Conservation (phyloP, 2,113 vertebrate genomes). For the Machaerirhynchus nigripectus region DNA sequence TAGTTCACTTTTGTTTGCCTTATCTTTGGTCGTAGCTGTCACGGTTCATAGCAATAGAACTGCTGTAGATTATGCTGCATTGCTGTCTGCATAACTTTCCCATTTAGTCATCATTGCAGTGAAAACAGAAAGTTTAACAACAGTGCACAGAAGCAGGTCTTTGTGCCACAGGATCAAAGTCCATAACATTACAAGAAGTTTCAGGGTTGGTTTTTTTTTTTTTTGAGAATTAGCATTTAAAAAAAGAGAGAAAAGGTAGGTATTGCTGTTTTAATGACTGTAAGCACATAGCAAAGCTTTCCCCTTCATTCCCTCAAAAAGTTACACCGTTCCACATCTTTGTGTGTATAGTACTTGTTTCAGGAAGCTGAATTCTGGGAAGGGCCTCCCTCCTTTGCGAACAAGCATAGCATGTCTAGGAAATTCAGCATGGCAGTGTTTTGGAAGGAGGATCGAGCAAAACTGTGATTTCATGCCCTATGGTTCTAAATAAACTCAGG, state of each 20-base stretch:
- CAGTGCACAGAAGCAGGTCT: conserved; percentile 17
- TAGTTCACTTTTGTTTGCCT: not conserved
- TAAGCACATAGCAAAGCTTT: not conserved
- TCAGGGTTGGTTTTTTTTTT: not conserved
- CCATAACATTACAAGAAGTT: not conserved
- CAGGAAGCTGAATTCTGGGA: not conserved
- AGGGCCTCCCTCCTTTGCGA: not conserved
- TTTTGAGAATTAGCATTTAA: not conserved
- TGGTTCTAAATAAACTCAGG: not conserved
- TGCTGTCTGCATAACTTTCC: not conserved
- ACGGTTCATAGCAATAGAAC: not conserved
- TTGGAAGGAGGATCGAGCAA: not conserved
- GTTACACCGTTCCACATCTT: not conserved
- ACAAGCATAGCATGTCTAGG: not conserved
- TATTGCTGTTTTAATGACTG: not conserved
- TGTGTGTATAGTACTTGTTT: not conserved
- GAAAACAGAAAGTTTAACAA: not conserved
- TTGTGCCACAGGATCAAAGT: not conserved
- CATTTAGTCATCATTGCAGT: not conserved
- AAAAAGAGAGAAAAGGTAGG: not conserved
- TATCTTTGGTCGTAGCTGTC: not conserved
- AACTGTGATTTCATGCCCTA: not conserved
- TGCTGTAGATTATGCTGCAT: not conserved
- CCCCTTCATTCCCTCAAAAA: not conserved
- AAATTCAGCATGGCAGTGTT: not conserved